Evolutionary conservation across 2,888 invertebrate genomes (phyloP).

Genomic region (Panopea generosa): DNA sequence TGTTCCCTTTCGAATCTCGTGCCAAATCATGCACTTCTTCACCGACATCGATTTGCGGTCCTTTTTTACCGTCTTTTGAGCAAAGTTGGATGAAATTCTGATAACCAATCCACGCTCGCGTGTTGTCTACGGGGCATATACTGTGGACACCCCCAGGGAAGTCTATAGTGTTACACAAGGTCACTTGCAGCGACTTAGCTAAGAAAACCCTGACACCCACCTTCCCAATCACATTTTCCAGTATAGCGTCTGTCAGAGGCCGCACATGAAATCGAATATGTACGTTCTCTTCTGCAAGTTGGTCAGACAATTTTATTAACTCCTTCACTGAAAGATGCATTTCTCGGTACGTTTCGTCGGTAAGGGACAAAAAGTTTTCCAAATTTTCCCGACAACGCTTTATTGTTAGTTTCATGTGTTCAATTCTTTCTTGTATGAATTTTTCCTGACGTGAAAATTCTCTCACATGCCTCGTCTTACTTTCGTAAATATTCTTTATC

Average conservation of each 20-base stretch:
- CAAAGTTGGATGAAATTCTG: slow-evolving; percentile 54
- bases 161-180: slow-evolving; percentile 26
- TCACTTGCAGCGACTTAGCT: slow-evolving; percentile 32
- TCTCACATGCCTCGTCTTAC: slow-evolving; percentile 40
- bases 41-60: slow-evolving; percentile 33
- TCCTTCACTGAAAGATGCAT: slow-evolving; percentile 20
- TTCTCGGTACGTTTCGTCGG: neutral
- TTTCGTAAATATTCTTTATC: slow-evolving; percentile 48
- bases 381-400: slow-evolving; percentile 28
- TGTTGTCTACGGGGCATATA: slow-evolving; percentile 52
- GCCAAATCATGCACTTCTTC: slow-evolving; percentile 53
- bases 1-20: slow-evolving; percentile 27
- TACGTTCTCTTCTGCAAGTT: slow-evolving; percentile 53
- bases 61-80: slow-evolving; percentile 40
- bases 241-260: slow-evolving; percentile 34
- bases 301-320: slow-evolving; percentile 40
- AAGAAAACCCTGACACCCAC: slow-evolving; percentile 56
- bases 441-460: slow-evolving; percentile 45
- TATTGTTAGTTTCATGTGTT: slow-evolving; percentile 21
- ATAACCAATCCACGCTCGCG: slow-evolving; percentile 53
- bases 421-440: slow-evolving; percentile 28
- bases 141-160: slow-evolving; percentile 52
- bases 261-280: slow-evolving; percentile 50
- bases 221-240: slow-evolving; percentile 45
- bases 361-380: neutral